Conservation (phyloP, 2,888 invertebrate genomes). For the Zhengitettix transpicula region DNA sequence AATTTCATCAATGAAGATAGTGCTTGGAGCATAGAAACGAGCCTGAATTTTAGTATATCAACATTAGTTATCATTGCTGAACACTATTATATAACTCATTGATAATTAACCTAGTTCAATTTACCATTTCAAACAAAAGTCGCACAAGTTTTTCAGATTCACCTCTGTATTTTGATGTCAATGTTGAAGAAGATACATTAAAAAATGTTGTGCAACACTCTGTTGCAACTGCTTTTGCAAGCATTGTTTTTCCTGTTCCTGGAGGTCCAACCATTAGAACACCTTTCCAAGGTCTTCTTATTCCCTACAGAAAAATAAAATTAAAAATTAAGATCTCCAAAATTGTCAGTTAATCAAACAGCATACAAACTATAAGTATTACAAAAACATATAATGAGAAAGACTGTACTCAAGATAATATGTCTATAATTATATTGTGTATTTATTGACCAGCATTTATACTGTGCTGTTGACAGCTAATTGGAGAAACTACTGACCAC, state of each 20-base stretch:
- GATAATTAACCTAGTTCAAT: constrained; percentile 4
- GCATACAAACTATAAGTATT: no score
- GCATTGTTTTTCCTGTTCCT: constrained; percentile 64
- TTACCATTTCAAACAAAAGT: constrained; percentile 71
- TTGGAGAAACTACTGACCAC: no score
- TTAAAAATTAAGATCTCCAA: background rate
- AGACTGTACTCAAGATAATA: no score
- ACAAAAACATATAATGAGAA: no score
- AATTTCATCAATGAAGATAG: constrained; percentile 82
- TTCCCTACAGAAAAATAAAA: constrained; percentile 33
- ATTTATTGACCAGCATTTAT: no score
- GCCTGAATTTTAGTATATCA: constrained; percentile 35
- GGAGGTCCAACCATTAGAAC: constrained; percentile 50
- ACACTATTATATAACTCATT: background rate
- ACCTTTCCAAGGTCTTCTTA: constrained; percentile 68
- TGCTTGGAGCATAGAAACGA: constrained; percentile 72
- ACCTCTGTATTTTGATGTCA: constrained; percentile 79
- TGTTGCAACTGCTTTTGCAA: constrained; percentile 76
- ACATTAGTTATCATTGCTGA: background rate
- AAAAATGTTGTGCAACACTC: constrained; percentile 81
- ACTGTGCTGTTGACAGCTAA: no score
- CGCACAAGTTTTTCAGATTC: constrained; percentile 80
- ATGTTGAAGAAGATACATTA: constrained; percentile 70
- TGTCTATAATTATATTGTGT: no score
- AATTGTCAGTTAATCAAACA: no score